phyloP scores from a whole-genome alignment of 2,888 invertebrate genomes.

The Drosophila neotestacea region DNA sequence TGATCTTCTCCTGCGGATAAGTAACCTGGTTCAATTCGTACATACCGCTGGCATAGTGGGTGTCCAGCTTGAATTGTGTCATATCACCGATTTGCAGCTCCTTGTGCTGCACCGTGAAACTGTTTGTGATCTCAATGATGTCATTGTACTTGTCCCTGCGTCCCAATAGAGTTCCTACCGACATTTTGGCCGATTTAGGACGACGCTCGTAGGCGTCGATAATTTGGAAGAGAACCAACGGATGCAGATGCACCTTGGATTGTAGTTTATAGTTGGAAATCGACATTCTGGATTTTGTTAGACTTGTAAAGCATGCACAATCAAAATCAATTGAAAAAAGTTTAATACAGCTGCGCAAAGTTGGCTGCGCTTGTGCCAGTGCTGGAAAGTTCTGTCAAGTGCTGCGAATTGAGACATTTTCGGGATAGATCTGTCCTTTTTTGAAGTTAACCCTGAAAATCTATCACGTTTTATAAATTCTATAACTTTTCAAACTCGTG shows the following conservation, averaged over 20 bases:
- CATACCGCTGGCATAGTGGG: slow-evolving; percentile 56
- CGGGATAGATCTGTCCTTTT: too few species aligned
- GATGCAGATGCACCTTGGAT: slow-evolving; percentile 55
- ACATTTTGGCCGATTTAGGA: slow-evolving; percentile 32
- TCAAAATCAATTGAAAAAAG: not conserved
- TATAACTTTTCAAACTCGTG: too few species aligned
- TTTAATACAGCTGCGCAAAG: slow-evolving; percentile 11
- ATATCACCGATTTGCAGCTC: slow-evolving; percentile 31
- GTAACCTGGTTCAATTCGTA: slow-evolving; percentile 45
- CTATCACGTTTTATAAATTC: too few species aligned
- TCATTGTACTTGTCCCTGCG: slow-evolving; percentile 34
- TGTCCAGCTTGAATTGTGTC: slow-evolving; percentile 57
- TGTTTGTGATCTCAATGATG: slow-evolving; percentile 56
- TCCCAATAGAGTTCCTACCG: slow-evolving; percentile 63
- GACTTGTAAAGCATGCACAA: not conserved
- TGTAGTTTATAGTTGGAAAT: slow-evolving; percentile 46
- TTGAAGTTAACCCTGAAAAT: too few species aligned
- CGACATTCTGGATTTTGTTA: slow-evolving; percentile 35
- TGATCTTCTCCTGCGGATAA: slow-evolving; percentile 59
- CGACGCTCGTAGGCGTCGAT: slow-evolving; percentile 67
- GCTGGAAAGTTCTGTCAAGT: slow-evolving; percentile 10
- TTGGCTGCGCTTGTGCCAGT: slow-evolving; percentile 39
- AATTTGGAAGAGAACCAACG: slow-evolving; percentile 66
- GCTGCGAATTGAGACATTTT: too few species aligned
- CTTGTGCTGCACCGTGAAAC: slow-evolving; percentile 56